Evolutionary conservation across 2,113 vertebrate species (phyloP).

Genomic region (Alouatta palliata): DNA sequence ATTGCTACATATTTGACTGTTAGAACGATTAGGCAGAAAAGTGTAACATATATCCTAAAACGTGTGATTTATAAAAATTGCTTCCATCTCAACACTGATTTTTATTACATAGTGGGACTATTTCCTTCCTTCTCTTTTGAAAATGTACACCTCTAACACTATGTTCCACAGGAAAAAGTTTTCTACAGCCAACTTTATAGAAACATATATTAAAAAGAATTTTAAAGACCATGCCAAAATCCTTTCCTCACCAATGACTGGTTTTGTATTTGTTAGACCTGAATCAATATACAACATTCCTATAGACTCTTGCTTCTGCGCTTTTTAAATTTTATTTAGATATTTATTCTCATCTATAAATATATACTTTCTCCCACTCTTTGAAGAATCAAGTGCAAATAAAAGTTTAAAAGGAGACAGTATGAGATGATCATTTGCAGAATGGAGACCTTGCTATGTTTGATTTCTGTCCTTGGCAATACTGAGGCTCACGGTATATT

Average conservation of each 20-base stretch:
- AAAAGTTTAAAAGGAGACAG: background rate
- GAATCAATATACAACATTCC: slow-evolving; percentile 7
- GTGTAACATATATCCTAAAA: background rate
- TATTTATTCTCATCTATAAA: background rate
- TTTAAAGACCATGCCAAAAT: slow-evolving; percentile 43
- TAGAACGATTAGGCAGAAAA: background rate
- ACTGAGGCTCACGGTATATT: background rate
- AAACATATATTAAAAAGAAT: slow-evolving; percentile 55
- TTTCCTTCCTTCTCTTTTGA: slow-evolving; percentile 70
- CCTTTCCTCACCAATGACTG: slow-evolving; percentile 54
- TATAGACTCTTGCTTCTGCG: background rate
- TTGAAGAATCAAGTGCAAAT: background rate
- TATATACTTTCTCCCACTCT: background rate
- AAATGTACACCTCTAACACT: slow-evolving; percentile 54
- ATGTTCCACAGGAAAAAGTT: slow-evolving; percentile 50
- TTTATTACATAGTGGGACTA: slow-evolving; percentile 55
- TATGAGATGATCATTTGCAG: background rate
- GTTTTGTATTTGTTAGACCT: slow-evolving; percentile 36
- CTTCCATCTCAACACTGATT: slow-evolving; percentile 52
- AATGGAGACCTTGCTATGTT: background rate
- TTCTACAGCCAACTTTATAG: slow-evolving; percentile 59
- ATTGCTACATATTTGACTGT: background rate
- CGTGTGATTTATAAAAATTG: slow-evolving; percentile 47
- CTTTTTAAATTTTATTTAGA: background rate
- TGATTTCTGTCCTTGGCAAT: background rate